Evolutionary conservation across 2,113 vertebrate species (phyloP), one percentile per base, ranked within the genome.

Genomic region (Lophius piscatorius): DNA sequence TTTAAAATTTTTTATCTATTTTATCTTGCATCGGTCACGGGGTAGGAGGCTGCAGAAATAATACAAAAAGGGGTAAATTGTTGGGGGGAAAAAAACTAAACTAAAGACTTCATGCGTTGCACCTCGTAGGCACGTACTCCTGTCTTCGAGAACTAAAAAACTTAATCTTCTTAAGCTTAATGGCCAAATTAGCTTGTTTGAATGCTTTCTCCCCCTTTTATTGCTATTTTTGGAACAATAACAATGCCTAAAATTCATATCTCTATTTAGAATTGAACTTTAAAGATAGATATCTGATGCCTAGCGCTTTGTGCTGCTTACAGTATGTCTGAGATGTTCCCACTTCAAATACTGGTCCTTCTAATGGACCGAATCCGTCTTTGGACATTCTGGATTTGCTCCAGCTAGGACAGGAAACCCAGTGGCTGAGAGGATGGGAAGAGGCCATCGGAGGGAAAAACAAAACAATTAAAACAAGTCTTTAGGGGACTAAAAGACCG

Each of bases 341-440:
- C 58, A 45, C 67, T 67, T 38, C 36, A 3, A 39, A 17, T 7
- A 18, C 6, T 6, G 36, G 36, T 16, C 57, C 72, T 65, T 35
- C 78, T 63, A n/a, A n/a, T n/a, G n/a, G 56, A 74, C 67, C 45
- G n/a, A 22, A 51, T 79, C 76, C 74, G 83, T 80, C 66, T 73
- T 70, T 62, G 65, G 76, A 66, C 58, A 68, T 63, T 68, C 51
- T 78, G 79, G 69, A 45, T 74, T 36, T 34, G 52, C 40, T 85
- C 74, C 86, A 85, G 80, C 60, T 74, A 36, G 70, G 80, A 52
- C 84, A 84, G 87, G 85, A 89, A 88, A 86, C 78, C 50, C 66
- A 74, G 70, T 31, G n/a, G 62, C 55, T 62, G 22, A 57, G 60
- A 70, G 74, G 55, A 11, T 60, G 70, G 76, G 68, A 76, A 80